Base-by-base conservation (phyloP, 2,888 invertebrate genomes). In the Ectemnius cavifrons region DNA sequence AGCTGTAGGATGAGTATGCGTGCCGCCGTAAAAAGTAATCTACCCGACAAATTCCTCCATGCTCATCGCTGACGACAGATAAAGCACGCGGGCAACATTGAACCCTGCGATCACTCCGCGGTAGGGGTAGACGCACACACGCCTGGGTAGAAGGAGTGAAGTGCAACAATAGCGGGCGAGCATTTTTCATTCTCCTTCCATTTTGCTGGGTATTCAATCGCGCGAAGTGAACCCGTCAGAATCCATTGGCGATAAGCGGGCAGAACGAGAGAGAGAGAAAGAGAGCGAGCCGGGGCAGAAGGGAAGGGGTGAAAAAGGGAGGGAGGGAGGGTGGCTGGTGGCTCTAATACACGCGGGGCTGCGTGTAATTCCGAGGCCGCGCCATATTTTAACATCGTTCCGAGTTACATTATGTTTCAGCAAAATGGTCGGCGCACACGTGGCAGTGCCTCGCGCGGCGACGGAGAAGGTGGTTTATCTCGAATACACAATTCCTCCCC, bases 351-450 rank as follows among this genome's bases (percentile, higher is more conserved):
- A 81, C 75, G 83, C 81, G 77, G 83, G 83, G 84, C 77, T 73
- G 84, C 83, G 81, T 81, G 82, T 83, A 83, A 83, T 83, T 83
- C 81, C 81, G 82, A 80, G 80, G 80, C 79, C 81, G 79, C 87
- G 88, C 87, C 87, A 87, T 88, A 87, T 86, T 88, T 88, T 86
- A 87, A 85, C 86, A 87, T 87, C 87, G 84, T 87, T 87, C 85
- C 86, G 81, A 81, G 85, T 86, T 86, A 82, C 87, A 87, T 88
- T 87, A 87, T 88, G 86, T 88, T 88, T 86, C 84, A 86, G 88
- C 85, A 89, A 90, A 90, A 90, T 89, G 88, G 88, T 89, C 88
- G 87, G 83, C 83, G 87, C 88, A 87, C 88, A 88, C 89, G 88
- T 89, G 89, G 88, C 88, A 86, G 84, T 65, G 76, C 77, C 82